Base-by-base conservation (phyloP, 2,797 vertebrate genomes). In the Florisuga fusca region DNA sequence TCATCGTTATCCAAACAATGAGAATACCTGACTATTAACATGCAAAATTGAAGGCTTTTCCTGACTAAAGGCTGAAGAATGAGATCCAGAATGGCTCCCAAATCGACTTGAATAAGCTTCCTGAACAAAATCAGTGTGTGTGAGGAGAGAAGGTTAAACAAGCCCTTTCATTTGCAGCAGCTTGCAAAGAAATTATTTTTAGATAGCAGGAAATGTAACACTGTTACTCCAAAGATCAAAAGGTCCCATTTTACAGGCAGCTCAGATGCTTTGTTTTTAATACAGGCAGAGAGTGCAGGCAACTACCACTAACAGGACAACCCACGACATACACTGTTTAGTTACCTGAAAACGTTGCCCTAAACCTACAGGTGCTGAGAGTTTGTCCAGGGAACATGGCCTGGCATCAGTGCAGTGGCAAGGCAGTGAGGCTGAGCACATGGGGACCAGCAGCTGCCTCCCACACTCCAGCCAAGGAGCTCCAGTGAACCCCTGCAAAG, bases 131-230 rank as follows among this genome's bases (percentile, higher is more conserved):
- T 73, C 95, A 93, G 92, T 6, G 0, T 79, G 77, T 93, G 25
- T 90, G 72, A 86, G 68, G 58, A 89, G 63, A 90, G 75, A 90
- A 91, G 86, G 84, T 87, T 96, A 94, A 93, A 94, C 85, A 94
- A 94, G 80, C 31, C 85, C 74, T 74, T 91, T 87, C 50, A 26
- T 77, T 94, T 93, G 93, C 38, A 94, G 55, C 53, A 57, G 79
- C 85, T 91, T 88, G 78, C 94, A 91, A 96, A 95, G 57, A 90
- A 95, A 91, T 93, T 96, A 91, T 94, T 94, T 96, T 95, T 90
- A 96, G 94, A 90, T 74, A 95, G 64, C 83, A 93, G 91, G 94
- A 96, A 96, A 89, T 54, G 55, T 84, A 93, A 91, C 64, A 67
- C 68, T 38, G 7, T 84, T 94, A 89, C 1, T 13, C 33, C 12